Evolutionary conservation across 2,797 vertebrate genomes (phyloP).

Genomic region (Neomorphus geoffroyi): DNA sequence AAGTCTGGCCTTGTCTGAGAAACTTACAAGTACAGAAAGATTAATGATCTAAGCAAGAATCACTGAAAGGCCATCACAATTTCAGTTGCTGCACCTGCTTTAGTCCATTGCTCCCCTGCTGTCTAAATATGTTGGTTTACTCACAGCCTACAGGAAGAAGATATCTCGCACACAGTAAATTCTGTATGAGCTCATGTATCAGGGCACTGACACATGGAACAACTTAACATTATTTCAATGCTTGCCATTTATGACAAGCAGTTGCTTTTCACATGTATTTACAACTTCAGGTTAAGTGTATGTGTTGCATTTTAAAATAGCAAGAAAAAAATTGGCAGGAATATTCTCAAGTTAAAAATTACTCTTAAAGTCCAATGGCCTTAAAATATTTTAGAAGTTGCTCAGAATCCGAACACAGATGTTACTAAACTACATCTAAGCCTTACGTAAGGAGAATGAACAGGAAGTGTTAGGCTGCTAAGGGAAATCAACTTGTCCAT

Average conservation of each 20-base stretch:
- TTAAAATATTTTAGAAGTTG: neutral
- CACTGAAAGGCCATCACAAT: neutral
- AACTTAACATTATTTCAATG: slow-evolving; percentile 33
- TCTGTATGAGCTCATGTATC: slow-evolving; percentile 30
- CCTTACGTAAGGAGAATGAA: neutral
- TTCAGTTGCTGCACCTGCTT: slow-evolving; percentile 50
- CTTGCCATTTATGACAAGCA: slow-evolving; percentile 8
- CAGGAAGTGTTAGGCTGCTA: neutral
- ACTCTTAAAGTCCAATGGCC: neutral
- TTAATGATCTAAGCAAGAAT: neutral
- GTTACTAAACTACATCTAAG: neutral
- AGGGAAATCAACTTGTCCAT: neutral
- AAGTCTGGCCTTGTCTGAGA: neutral
- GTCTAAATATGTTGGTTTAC: neutral
- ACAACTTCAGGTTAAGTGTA: neutral
- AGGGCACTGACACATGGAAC: slow-evolving; percentile 43
- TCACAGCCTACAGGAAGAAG: neutral
- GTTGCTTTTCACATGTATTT: slow-evolving; percentile 12
- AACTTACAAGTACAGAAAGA: neutral
- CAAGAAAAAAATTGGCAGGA: neutral
- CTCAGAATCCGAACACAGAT: neutral
- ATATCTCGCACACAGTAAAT: neutral
- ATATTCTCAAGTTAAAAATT: neutral
- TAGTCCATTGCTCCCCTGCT: slow-evolving; percentile 26
- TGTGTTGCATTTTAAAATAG: neutral